A percentile compares a stretch with the other conserved stretches of the same genome.
These are phyloP conservation scores for Calephelis virginiensis DNA, from an alignment of 1,140 invertebrate species.

Conservation along the genomic window DNA sequence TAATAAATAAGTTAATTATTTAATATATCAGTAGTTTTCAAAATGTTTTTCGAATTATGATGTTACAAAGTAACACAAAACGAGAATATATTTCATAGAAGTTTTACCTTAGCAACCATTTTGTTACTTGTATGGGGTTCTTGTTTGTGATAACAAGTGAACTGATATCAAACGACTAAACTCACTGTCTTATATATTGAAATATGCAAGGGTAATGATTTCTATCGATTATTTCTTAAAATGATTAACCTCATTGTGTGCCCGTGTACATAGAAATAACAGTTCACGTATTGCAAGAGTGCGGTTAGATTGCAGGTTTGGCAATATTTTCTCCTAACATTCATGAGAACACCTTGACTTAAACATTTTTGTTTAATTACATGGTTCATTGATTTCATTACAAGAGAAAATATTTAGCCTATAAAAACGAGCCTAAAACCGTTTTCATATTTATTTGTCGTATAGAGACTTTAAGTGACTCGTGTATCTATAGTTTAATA, in stretches of 20 bases:
- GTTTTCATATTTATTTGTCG: conserved; percentile 32
- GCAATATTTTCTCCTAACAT: conserved; percentile 27
- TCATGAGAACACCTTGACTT: conserved; percentile 8
- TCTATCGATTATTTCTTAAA: conserved; percentile 15
- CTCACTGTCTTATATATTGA: conserved; percentile 45
- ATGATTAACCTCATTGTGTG: conserved; percentile 13
- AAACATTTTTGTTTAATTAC: conserved; percentile 1
- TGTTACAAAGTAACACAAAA: too few relatives aligned
- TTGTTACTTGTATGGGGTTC: conserved; percentile 13
- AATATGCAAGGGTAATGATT: conserved; percentile 33
- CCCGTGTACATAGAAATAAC: conserved; percentile 12
- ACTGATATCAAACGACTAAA: conserved; percentile 40
- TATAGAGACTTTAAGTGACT: conserved; percentile 28
- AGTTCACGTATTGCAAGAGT: conserved; percentile 6
- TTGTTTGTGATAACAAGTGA: conserved; percentile 8
- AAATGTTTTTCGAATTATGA: too few relatives aligned
- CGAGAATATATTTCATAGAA: background rate
- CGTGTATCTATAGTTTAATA: too few relatives aligned
- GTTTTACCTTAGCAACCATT: conserved; percentile 38
- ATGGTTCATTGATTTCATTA: conserved; percentile 8
- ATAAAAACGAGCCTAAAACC: background rate
- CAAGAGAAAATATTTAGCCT: background rate
- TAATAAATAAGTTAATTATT: too few relatives aligned
- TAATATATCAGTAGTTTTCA: too few relatives aligned
- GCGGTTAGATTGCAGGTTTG: conserved; percentile 5